Evolutionary conservation across 1,140 invertebrate genomes (phyloP), one percentile per base, ranked within the genome.

Genomic region (Propsilocerus akamusi): DNA sequence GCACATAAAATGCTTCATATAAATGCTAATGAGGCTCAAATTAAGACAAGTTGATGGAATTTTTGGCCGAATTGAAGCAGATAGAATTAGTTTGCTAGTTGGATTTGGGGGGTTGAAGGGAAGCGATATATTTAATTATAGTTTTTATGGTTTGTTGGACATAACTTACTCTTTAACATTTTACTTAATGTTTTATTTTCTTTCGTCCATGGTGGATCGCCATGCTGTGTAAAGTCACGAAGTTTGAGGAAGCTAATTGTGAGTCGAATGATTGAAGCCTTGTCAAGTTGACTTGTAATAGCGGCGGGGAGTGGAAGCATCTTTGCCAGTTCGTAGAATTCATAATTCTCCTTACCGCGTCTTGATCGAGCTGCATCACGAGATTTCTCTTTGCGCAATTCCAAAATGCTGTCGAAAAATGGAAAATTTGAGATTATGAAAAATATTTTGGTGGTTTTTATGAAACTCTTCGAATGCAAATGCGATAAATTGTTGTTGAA

Each of bases 301-400:
- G 93, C 93, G 3, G 87, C 83, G 1, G 94, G 94, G 28, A 97
- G 74, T 0, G 94, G 94, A 55, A 98, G 72, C 84, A 98, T 88
- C 72, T 97, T 97, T 53, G 94, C 93, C 66, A 98, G 71, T 71
- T 97, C 93, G 71, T 96, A 96, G 71, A 97, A 98, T 70, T 97
- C 94, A 64, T 87, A 95, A 72, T 98, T 98, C 69, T 97, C 95
- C 61, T 97, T 97, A 23, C 93, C 93, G 28, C 94, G 76, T 26
- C 95, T 70, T 6, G 88, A 93, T 47, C 94, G 74, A 2, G 95
- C 95, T 26, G 94, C 94, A 67, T 97, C 93, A 58, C 93, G 74
- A 41, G 89, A 94, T 67, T 97, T 97, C 67, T 97, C 94, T 70
- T 97, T 97, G 53, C 94, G 74, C 52, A 97, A 71, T 69, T 97